Evolutionary conservation across 2,797 vertebrate genomes (phyloP).

Genomic region (Poeciliopsis turneri): DNA sequence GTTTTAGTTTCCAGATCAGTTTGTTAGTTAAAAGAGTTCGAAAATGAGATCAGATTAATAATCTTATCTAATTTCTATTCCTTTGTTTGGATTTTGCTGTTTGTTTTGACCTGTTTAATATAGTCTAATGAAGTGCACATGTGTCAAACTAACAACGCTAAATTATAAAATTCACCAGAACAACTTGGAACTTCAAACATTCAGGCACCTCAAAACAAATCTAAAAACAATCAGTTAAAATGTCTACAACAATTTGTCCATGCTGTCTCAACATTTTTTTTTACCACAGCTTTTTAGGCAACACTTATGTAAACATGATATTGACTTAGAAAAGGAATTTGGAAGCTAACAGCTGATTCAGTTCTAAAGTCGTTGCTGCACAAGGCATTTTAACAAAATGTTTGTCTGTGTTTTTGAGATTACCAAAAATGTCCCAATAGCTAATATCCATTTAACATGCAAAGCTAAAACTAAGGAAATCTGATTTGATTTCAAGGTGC

Average conservation of each 20-base stretch:
- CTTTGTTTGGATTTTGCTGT: no score
- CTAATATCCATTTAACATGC: slow-evolving; percentile 2
- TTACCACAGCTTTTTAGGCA: not conserved
- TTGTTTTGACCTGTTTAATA: no score
- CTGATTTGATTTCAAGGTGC: not conserved
- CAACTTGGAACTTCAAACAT: not conserved
- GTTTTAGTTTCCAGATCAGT: no score
- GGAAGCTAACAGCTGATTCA: not conserved
- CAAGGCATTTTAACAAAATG: not conserved
- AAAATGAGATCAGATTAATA: no score
- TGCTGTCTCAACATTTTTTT: not conserved
- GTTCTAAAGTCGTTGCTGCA: not conserved
- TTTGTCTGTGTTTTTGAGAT: slow-evolving; percentile 8
- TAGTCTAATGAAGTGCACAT: no score
- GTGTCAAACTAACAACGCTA: no score
- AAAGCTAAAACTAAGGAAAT: slow-evolving; percentile 10
- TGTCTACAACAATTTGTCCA: not conserved
- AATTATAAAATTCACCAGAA: no score
- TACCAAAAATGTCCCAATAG: not conserved
- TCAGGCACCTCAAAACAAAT: not conserved
- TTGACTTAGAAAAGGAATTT: not conserved
- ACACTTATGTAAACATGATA: not conserved
- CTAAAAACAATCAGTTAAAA: not conserved
- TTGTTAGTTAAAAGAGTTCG: no score
- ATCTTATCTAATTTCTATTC: no score